These are phyloP conservation scores for Pollimyrus isidori DNA, from an alignment of 2,113 vertebrate genomes.

Conservation along the genomic window DNA sequence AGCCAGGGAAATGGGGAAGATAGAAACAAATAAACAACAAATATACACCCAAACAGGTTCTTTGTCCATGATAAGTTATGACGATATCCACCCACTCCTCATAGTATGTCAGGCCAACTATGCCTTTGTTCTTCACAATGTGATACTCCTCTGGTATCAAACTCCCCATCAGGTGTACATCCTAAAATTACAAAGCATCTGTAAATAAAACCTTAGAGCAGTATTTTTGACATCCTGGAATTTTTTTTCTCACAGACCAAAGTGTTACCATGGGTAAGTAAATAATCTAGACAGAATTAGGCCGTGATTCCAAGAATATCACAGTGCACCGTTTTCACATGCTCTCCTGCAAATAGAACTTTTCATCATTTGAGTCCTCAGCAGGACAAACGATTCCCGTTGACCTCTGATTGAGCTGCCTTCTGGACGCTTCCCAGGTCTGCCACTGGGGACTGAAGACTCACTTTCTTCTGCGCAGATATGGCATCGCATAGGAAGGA, in stretches of 20 bases:
- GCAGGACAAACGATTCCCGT: neutral
- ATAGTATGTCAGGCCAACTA: constrained; percentile 66
- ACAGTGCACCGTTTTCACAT: neutral
- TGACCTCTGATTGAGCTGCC: constrained; percentile 27
- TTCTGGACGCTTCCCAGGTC: constrained; percentile 27
- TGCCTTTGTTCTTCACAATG: constrained; percentile 70
- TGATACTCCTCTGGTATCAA: constrained; percentile 80
- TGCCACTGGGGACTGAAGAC: constrained; percentile 40
- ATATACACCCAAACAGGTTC: neutral
- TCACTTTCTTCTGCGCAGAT: constrained; percentile 39
- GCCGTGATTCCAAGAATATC: neutral
- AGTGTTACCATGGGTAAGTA: neutral
- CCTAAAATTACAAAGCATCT: constrained; percentile 33
- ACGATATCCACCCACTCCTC: constrained; percentile 68
- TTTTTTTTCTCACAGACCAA: neutral
- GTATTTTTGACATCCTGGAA: neutral
- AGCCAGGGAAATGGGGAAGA: constrained; percentile 24
- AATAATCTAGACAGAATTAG: neutral
- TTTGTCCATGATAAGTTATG: neutral
- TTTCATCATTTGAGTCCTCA: neutral
- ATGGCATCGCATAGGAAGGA: constrained; percentile 70
- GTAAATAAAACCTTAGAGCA: neutral
- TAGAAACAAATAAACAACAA: neutral
- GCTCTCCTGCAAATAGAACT: neutral
- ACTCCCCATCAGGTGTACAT: constrained; percentile 46